Conservation (phyloP, 2,113 vertebrate species). For the Micromys minutus region DNA sequence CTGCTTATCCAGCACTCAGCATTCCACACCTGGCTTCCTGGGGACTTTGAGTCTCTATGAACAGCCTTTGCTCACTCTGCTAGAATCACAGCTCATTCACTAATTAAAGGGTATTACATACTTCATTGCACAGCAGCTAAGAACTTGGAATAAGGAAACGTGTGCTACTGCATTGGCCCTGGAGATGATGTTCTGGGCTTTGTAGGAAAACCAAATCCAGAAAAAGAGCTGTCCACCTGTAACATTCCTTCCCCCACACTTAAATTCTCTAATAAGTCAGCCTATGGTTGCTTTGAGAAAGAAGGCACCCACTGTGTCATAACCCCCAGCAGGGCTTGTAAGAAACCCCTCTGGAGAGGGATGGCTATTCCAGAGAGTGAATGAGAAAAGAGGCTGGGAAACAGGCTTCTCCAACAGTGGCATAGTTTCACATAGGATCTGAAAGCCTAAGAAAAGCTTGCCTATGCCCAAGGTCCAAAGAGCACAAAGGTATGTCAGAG, state of each 20-base stretch:
- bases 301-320: not conserved
- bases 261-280: conserved; percentile 51
- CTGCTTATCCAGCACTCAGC: not conserved
- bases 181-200: conserved; percentile 31
- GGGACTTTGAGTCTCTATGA: conserved; percentile 42
- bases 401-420: not conserved
- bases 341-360: not conserved
- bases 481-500: not conserved
- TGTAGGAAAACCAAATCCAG: conserved; percentile 38
- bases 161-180: conserved; percentile 44
- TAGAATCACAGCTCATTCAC: conserved; percentile 53
- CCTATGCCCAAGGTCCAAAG: not conserved
- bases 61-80: conserved; percentile 61
- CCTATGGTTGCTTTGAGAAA: not conserved
- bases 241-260: not conserved
- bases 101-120: conserved; percentile 75
- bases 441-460: not conserved
- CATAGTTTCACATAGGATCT: not conserved
- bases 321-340: not conserved
- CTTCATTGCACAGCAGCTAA: conserved; percentile 76
- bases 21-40: conserved; percentile 50
- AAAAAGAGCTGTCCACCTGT: conserved; percentile 4
- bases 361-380: not conserved
- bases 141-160: conserved; percentile 64
- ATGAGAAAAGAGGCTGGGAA: not conserved